A percentile compares a stretch with the other conserved stretches of the same genome.
phyloP scores from a whole-genome alignment of 2,113 vertebrate genomes.

The Laticauda colubrina region DNA sequence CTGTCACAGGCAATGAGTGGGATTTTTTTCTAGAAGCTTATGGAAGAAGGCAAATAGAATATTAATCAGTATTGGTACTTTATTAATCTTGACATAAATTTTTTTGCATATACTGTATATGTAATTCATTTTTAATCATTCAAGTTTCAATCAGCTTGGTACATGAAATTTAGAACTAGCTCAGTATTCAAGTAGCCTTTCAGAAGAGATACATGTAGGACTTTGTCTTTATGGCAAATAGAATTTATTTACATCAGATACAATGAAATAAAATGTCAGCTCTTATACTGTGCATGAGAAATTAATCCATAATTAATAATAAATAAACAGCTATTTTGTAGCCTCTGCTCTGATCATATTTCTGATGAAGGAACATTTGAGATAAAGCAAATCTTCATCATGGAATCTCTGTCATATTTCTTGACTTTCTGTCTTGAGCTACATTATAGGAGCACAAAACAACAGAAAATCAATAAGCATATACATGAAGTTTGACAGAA shows the following conservation, averaged over 20 bases:
- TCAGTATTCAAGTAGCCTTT: background rate
- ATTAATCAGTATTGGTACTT: background rate
- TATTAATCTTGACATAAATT: background rate
- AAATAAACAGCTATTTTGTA: conserved; percentile 1
- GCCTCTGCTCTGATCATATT: conserved; percentile 7
- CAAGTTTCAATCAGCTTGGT: background rate
- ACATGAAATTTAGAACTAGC: background rate
- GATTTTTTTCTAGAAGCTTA: background rate
- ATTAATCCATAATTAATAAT: background rate
- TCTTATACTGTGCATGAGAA: background rate
- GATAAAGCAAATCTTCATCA: background rate
- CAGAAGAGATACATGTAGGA: background rate
- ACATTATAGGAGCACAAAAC: background rate
- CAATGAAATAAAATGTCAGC: background rate
- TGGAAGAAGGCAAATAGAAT: background rate
- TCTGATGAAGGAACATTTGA: background rate
- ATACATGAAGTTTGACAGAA: background rate
- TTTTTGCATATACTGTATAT: background rate
- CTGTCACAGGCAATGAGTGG: background rate
- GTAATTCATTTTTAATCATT: background rate
- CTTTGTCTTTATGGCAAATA: background rate
- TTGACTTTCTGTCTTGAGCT: background rate
- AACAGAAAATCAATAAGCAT: background rate
- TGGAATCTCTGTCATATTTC: background rate
- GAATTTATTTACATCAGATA: background rate